These are phyloP conservation scores for Corapipo altera DNA, from an alignment of 2,113 vertebrate species.

Conservation along the genomic window DNA sequence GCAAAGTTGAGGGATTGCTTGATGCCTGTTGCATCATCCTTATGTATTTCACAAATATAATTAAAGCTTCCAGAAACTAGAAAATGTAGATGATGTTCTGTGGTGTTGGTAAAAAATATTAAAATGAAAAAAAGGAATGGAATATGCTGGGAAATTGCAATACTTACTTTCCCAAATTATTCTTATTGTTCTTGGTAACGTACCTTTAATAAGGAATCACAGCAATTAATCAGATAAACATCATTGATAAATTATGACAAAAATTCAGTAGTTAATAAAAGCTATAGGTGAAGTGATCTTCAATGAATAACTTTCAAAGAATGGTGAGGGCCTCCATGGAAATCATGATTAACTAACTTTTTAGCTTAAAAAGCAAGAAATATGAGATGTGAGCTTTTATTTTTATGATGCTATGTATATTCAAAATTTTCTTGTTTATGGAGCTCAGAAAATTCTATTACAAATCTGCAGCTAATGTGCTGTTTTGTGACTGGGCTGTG, in stretches of 20 bases:
- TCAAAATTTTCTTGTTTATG: background rate
- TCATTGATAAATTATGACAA: background rate
- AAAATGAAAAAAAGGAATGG: background rate
- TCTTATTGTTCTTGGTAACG: background rate
- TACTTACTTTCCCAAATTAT: background rate
- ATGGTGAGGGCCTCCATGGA: slow-evolving; percentile 15
- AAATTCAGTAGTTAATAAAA: background rate
- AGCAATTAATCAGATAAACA: background rate
- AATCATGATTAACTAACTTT: slow-evolving; percentile 29
- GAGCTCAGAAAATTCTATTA: background rate
- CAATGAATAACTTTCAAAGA: slow-evolving; percentile 33
- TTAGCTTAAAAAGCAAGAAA: slow-evolving; percentile 19
- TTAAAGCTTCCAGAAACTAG: background rate
- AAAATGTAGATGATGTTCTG: background rate
- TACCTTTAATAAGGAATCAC: background rate
- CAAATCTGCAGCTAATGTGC: background rate
- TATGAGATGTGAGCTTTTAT: background rate
- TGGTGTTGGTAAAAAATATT: background rate
- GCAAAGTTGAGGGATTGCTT: background rate
- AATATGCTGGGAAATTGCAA: background rate
- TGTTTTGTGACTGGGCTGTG: background rate
- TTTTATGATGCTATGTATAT: background rate
- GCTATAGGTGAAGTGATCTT: background rate
- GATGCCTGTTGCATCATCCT: slow-evolving; percentile 27
- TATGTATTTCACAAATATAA: slow-evolving; percentile 46